A percentile compares a stretch with the other conserved stretches of the same genome.
Evolutionary conservation across 2,888 invertebrate species (phyloP).

Genomic region (Shargacucullia verbasci): DNA sequence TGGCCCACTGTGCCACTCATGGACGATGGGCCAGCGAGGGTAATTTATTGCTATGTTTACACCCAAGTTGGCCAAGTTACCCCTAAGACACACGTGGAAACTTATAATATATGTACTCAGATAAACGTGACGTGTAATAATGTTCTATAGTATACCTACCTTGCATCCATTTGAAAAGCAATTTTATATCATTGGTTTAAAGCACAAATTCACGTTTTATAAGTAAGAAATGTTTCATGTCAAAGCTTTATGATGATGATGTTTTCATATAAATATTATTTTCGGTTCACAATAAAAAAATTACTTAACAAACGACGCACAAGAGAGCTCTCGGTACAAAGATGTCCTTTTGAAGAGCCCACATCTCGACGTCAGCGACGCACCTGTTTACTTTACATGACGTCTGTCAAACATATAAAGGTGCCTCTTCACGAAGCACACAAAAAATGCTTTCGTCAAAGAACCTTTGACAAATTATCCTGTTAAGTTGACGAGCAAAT

Average conservation of each 20-base stretch:
- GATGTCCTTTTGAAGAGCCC: slow-evolving; percentile 63
- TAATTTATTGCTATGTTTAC: slow-evolving; percentile 57
- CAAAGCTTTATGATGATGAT: too few species aligned
- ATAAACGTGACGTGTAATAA: slow-evolving; percentile 4
- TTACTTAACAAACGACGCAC: slow-evolving; percentile 46
- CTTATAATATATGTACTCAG: slow-evolving; percentile 29
- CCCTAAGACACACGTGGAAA: slow-evolving; percentile 21
- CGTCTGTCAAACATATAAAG: slow-evolving; percentile 79
- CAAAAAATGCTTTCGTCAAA: slow-evolving; percentile 76
- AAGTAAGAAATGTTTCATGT: too few species aligned
- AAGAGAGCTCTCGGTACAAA: slow-evolving; percentile 35
- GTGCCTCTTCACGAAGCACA: slow-evolving; percentile 64
- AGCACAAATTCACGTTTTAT: too few species aligned
- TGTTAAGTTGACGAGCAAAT: slow-evolving; percentile 76
- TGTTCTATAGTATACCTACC: background rate
- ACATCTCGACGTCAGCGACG: slow-evolving; percentile 61
- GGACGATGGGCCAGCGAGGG: slow-evolving; percentile 32
- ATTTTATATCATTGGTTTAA: too few species aligned
- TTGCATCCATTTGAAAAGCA: slow-evolving; percentile 1
- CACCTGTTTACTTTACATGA: slow-evolving; percentile 78
- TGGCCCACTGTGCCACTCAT: slow-evolving; percentile 28
- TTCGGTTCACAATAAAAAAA: slow-evolving; percentile 44
- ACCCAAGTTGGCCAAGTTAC: slow-evolving; percentile 27
- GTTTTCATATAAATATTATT: slow-evolving; percentile 16
- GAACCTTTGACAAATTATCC: slow-evolving; percentile 84